Base-by-base conservation (phyloP, 2,888 invertebrate genomes). In the Oscheius sp. region DNA sequence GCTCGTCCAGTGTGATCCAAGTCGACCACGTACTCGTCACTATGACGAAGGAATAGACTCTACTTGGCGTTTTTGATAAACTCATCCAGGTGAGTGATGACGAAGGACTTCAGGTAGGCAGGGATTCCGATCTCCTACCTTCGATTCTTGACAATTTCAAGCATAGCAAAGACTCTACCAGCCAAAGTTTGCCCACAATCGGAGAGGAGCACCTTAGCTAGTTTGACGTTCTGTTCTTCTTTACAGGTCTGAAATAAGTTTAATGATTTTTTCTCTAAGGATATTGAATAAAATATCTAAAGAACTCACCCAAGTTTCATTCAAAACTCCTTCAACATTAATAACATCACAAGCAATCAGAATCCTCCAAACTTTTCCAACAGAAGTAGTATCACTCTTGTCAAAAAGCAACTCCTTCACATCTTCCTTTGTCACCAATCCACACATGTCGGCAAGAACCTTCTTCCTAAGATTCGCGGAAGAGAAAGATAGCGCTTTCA, bases 1-100 rank as follows among this genome's bases (percentile, higher is more conserved):
- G 5, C 30, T 9, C 20, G 0, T 8, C 64, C 45, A 1, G 65
- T 68, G 0, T 17, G 33, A 24, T 69, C 65, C 0, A 47, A 17
- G 51, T 70, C 70, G 1, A 74, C 47, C 1, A 74, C 73, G 38
- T 74, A 74, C 14, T 67, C 67, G n/a, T 50, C 56, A 8, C 44
- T 50, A 14, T 1, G 32, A 24, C 32, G 2, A 2, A 66, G 1
- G 8, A 57, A 38, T 2, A 66, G 24, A 0, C 32, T 57, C 20
- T 57, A 24, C 33, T 57, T 57, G 2, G 45, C 57, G 45, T 57
- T 66, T 3, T 44, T 24, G 17, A 66, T 57, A 28, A 44, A 66
- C 22, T 32, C 47, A 22, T 57, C 45, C 24, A 66, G 24, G 24
- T 66, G 66, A 1, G 2, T 8, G 2, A 33, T 6, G 4, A 45